Evolutionary conservation across 2,888 invertebrate species (phyloP).

Genomic region (Aromia moschata): DNA sequence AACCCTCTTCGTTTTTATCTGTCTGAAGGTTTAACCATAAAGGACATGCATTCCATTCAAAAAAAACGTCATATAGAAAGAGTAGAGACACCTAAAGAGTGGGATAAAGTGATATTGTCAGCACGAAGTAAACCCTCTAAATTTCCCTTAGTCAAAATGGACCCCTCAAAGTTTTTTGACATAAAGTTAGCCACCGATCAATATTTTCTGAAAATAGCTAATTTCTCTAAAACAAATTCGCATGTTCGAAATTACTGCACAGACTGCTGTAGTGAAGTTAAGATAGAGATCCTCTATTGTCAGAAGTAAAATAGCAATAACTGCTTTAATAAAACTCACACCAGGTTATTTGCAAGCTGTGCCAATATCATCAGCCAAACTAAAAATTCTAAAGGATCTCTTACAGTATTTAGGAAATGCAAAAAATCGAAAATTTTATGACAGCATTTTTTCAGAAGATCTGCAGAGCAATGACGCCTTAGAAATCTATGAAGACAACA

Average conservation of each 20-base stretch:
- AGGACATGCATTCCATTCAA: background rate
- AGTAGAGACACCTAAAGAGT: too few species aligned
- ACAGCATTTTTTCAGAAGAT: background rate
- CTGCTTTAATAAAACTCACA: slow-evolving; percentile 18
- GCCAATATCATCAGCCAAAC: slow-evolving; percentile 20
- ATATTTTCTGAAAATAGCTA: background rate
- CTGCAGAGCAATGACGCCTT: slow-evolving; percentile 11
- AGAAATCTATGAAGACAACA: slow-evolving; percentile 8
- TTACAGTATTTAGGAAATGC: background rate
- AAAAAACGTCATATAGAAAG: too few species aligned
- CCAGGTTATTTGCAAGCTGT: slow-evolving; percentile 16
- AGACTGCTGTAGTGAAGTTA: background rate
- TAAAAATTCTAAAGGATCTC: background rate
- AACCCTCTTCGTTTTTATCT: background rate
- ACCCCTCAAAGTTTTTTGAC: too few species aligned
- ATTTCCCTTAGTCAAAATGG: too few species aligned
- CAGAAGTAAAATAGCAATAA: background rate
- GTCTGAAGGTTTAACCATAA: background rate
- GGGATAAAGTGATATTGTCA: too few species aligned
- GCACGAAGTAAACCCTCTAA: too few species aligned
- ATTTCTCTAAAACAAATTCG: background rate
- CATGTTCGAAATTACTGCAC: background rate
- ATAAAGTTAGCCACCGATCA: background rate
- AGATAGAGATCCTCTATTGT: slow-evolving; percentile 8
- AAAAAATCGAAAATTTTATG: background rate